Evolutionary conservation across 2,113 vertebrate species (phyloP).

Genomic region (Hemiscyllium ocellatum): DNA sequence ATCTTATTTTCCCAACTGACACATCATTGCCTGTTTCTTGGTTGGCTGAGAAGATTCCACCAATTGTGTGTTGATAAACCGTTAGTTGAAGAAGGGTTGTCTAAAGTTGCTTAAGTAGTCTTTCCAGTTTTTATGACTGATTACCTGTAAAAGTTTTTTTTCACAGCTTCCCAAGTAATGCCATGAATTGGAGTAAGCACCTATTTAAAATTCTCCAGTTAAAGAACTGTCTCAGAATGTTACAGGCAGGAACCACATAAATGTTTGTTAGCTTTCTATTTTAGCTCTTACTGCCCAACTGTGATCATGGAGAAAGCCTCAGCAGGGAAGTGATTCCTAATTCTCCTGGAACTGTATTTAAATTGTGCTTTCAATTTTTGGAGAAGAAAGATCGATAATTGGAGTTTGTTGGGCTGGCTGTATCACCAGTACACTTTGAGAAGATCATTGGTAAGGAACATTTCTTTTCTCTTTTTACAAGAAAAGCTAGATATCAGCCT

Average conservation of each 20-base stretch:
- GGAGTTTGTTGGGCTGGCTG: not conserved
- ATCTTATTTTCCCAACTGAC: too few species aligned
- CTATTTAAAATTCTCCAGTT: constrained; percentile 5
- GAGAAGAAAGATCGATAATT: not conserved
- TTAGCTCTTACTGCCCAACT: not conserved
- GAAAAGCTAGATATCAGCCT: not conserved
- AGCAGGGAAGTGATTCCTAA: not conserved
- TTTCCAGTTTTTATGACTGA: not conserved
- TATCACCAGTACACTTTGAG: not conserved
- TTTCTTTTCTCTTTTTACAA: not conserved
- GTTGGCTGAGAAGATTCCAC: too few species aligned
- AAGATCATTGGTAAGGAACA: not conserved
- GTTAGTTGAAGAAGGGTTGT: not conserved
- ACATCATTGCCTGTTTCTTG: too few species aligned
- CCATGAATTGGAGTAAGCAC: not conserved
- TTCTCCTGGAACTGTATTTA: not conserved
- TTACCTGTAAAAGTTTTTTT: not conserved
- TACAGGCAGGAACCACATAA: not conserved
- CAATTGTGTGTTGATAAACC: not conserved
- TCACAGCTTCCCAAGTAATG: not conserved
- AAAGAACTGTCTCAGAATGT: not conserved
- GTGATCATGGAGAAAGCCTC: not conserved
- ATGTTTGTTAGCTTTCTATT: not conserved
- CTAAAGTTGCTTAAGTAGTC: not conserved
- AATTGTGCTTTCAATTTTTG: not conserved